These are phyloP conservation scores for Pseudocheirus occidentalis DNA, from an alignment of 2,797 vertebrate genomes.

Conservation along the genomic window DNA sequence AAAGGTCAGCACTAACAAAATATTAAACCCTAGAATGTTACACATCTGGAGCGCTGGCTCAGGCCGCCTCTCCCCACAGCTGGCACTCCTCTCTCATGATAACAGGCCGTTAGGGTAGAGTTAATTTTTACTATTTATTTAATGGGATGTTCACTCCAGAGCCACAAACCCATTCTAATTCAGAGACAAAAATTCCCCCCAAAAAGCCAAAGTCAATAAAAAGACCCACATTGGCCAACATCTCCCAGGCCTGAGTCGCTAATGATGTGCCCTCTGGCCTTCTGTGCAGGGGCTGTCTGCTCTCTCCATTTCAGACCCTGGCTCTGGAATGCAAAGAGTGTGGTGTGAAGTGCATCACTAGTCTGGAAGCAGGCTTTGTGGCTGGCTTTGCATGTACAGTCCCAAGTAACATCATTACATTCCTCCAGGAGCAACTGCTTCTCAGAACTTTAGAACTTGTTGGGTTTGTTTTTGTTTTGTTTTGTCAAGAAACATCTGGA, in stretches of 20 bases:
- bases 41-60: not conserved
- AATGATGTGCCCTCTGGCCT: conserved; percentile 45
- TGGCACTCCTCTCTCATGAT: not conserved
- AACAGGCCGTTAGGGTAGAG: not conserved
- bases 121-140: not conserved
- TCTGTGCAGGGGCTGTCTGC: conserved; percentile 71
- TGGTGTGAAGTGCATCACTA: conserved; percentile 74
- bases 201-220: conserved; percentile 65
- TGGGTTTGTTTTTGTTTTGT: conserved; percentile 7
- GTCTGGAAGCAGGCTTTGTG: conserved; percentile 83
- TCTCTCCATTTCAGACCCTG: conserved; percentile 75
- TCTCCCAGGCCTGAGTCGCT: conserved; percentile 63
- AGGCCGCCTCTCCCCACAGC: not conserved
- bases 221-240: conserved; percentile 60
- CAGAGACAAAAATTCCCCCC: conserved; percentile 37
- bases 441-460: conserved; percentile 75
- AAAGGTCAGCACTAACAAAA: not conserved
- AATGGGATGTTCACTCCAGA: not conserved
- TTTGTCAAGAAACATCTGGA: conserved; percentile 52
- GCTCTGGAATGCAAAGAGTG: conserved; percentile 75
- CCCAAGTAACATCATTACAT: conserved; percentile 79
- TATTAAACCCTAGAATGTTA: not conserved
- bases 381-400: conserved; percentile 81
- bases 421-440: conserved; percentile 74
- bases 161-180: conserved; percentile 10